These are phyloP conservation scores for Setipinna tenuifilis DNA, from an alignment of 2,797 vertebrate species.

Conservation along the genomic window DNA sequence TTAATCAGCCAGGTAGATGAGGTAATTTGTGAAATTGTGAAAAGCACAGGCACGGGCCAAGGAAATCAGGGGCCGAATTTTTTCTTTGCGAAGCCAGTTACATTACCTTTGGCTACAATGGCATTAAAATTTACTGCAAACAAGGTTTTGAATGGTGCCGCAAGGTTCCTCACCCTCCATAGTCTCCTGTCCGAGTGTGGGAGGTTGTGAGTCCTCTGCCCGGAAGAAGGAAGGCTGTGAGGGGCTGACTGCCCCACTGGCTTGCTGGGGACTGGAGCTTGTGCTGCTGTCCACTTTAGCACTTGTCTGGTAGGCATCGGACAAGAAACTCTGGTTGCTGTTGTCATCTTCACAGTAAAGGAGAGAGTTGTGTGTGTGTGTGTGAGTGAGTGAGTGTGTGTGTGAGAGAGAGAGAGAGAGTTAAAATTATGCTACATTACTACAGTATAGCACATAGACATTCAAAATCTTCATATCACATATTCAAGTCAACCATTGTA, in stretches of 20 bases:
- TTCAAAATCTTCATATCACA: conserved; percentile 4
- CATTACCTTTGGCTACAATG: no score
- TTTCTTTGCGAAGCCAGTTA: no score
- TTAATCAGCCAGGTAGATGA: no score
- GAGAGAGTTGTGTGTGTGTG: not conserved
- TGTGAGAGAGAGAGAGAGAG: not conserved
- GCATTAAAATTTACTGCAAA: no score
- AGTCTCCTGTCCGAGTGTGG: conserved; percentile 94
- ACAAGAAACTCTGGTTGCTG: conserved; percentile 97
- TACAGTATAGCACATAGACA: not conserved
- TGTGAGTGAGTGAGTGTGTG: not conserved
- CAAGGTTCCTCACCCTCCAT: conserved; percentile 84
- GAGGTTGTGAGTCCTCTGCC: conserved; percentile 93
- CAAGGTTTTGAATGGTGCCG: no score
- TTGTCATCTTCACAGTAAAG: conserved; percentile 85
- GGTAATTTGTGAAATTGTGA: no score
- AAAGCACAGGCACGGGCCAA: no score
- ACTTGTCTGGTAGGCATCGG: conserved; percentile 87
- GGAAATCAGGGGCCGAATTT: no score
- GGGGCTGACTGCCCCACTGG: conserved; percentile 88
- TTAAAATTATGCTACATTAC: not conserved
- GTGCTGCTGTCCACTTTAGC: conserved; percentile 94
- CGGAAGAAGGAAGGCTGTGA: conserved; percentile 87
- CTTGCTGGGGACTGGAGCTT: conserved; percentile 92
- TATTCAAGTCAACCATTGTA: not conserved